Evolutionary conservation across 37 sponge, comb jelly and placozoan genomes (phyloP).

Genomic region (Chondrosia reniformis): DNA sequence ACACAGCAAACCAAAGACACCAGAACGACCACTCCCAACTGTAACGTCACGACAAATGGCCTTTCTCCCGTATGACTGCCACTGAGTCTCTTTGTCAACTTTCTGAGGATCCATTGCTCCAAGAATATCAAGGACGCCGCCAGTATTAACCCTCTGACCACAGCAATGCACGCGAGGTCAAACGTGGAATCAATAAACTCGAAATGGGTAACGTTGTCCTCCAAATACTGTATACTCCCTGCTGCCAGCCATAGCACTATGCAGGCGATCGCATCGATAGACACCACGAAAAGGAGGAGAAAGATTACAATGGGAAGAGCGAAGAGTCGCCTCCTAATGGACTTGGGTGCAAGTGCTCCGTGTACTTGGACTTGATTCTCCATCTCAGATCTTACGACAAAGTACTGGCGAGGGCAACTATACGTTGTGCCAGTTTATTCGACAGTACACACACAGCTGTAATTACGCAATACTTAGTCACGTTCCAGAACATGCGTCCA

Average conservation of each 20-base stretch:
- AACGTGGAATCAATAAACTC: constrained; percentile 57
- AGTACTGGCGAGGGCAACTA: too few species aligned
- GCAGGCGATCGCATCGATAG: constrained; percentile 46
- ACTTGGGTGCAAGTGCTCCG: too few species aligned
- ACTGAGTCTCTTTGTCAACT: background rate
- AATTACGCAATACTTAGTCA: too few species aligned
- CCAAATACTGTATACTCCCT: constrained; percentile 42
- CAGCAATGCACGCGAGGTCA: constrained; percentile 69
- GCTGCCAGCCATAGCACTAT: constrained; percentile 60
- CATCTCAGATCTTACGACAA: too few species aligned
- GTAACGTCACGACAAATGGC: background rate
- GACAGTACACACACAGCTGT: too few species aligned
- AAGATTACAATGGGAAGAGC: constrained; percentile 5
- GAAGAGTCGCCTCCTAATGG: background rate
- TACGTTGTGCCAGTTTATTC: too few species aligned
- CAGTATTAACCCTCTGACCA: constrained; percentile 44
- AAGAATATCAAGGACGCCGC: constrained; percentile 40
- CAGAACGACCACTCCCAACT: constrained; percentile 22
- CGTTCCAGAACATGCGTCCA: too few species aligned
- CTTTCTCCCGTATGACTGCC: background rate
- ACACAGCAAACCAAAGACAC: background rate
- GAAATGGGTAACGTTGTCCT: constrained; percentile 63
- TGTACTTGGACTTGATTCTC: too few species aligned
- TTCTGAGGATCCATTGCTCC: constrained; percentile 35
- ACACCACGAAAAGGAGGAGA: constrained; percentile 18